phyloP scores from a whole-genome alignment of 2,888 invertebrate genomes.

The Acanthococcus lagerstroemiae region DNA sequence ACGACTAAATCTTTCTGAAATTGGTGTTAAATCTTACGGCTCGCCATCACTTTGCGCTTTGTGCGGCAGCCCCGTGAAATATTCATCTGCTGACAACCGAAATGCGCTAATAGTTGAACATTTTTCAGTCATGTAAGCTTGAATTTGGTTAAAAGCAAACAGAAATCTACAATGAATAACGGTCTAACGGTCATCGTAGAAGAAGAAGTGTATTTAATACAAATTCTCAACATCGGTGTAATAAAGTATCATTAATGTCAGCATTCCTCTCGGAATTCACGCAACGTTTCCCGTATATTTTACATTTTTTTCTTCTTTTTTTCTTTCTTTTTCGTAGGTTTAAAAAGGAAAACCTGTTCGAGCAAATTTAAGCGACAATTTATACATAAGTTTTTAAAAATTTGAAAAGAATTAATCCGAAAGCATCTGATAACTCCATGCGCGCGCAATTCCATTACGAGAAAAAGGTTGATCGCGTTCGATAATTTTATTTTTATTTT shows the following conservation, averaged over 20 bases:
- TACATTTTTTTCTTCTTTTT: background rate
- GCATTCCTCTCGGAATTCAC: background rate
- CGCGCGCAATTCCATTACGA: background rate
- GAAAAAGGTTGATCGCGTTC: background rate
- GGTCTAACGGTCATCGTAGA: too few species aligned
- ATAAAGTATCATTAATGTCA: constrained; percentile 6
- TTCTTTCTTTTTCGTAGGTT: background rate
- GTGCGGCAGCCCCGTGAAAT: too few species aligned
- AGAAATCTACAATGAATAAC: too few species aligned
- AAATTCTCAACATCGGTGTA: background rate
- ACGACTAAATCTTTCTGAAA: too few species aligned
- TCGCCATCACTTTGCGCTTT: too few species aligned
- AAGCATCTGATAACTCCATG: background rate
- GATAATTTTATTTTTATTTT: constrained; percentile 1
- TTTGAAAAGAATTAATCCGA: background rate
- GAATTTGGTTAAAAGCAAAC: too few species aligned
- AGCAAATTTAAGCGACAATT: background rate
- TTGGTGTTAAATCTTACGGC: too few species aligned
- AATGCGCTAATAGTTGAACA: too few species aligned
- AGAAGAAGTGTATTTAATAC: too few species aligned
- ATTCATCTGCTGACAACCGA: too few species aligned
- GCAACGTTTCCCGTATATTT: background rate
- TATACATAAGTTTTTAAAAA: background rate
- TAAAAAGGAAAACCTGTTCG: background rate
- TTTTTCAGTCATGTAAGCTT: too few species aligned